A percentile compares a stretch with the other conserved stretches of the same genome.
phyloP scores from a whole-genome alignment of 1,140 invertebrate species.

The Drosophila kohkoa region DNA sequence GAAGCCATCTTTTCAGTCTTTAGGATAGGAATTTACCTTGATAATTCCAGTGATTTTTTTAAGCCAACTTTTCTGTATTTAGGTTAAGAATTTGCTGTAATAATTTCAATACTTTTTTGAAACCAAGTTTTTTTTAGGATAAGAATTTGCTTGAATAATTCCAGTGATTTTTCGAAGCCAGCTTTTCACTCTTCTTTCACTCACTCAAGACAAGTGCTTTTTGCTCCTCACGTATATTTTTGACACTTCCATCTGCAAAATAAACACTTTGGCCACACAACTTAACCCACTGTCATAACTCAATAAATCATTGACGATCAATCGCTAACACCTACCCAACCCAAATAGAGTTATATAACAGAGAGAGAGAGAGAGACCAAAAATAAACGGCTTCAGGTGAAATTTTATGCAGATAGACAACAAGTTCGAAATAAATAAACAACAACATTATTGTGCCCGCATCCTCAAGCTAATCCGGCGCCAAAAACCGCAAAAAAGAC shows the following conservation, averaged over 20 bases:
- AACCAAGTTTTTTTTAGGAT: too few relatives aligned
- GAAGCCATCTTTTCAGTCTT: too few relatives aligned
- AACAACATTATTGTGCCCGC: slow-evolving; percentile 54
- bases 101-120: too few relatives aligned
- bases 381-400: slow-evolving; percentile 53
- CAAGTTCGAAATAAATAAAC: slow-evolving; percentile 30
- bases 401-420: slow-evolving; percentile 47
- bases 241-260: slow-evolving; percentile 62
- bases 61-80: too few relatives aligned
- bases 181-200: background rate
- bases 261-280: slow-evolving; percentile 65
- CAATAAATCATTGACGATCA: slow-evolving; percentile 71
- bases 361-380: background rate
- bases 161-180: too few relatives aligned
- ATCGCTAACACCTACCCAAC: slow-evolving; percentile 76
- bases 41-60: too few relatives aligned
- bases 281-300: slow-evolving; percentile 78
- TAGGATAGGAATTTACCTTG: too few relatives aligned
- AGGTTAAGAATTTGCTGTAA: too few relatives aligned
- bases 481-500: slow-evolving; percentile 69
- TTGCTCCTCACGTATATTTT: slow-evolving; percentile 24
- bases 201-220: slow-evolving; percentile 5
- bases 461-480: slow-evolving; percentile 82
- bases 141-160: too few relatives aligned
- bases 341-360: slow-evolving; percentile 73